These are phyloP conservation scores for Lordiphosa stackelbergi DNA, from an alignment of 1,140 invertebrate species.

Conservation along the genomic window DNA sequence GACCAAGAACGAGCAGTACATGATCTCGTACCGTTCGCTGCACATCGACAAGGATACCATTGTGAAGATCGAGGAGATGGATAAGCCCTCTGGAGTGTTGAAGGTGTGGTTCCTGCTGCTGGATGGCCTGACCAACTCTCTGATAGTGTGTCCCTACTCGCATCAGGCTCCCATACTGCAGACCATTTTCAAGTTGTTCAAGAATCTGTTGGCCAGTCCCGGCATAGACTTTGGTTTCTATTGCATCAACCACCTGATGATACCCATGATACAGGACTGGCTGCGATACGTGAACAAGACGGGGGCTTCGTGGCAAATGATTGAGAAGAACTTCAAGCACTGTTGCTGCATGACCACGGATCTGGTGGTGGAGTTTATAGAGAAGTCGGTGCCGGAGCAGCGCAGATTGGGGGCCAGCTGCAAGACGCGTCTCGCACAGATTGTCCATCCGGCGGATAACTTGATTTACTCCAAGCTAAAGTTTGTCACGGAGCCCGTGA, in stretches of 20 bases:
- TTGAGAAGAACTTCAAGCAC: slow-evolving; percentile 93
- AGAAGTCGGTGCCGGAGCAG: slow-evolving; percentile 70
- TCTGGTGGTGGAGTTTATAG: slow-evolving; percentile 89
- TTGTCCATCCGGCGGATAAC: slow-evolving; percentile 70
- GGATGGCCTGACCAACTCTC: slow-evolving; percentile 91
- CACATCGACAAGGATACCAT: slow-evolving; percentile 80
- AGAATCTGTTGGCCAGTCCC: slow-evolving; percentile 85
- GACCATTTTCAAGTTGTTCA: slow-evolving; percentile 89
- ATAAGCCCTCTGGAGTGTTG: slow-evolving; percentile 89
- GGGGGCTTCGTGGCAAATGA: slow-evolving; percentile 84
- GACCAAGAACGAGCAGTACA: slow-evolving; percentile 75
- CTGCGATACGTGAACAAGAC: slow-evolving; percentile 85
- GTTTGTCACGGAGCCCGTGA: slow-evolving; percentile 58
- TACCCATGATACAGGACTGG: slow-evolving; percentile 95
- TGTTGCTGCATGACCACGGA: slow-evolving; percentile 94
- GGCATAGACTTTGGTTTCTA: slow-evolving; percentile 92
- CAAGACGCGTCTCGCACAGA: slow-evolving; percentile 68
- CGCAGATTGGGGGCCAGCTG: slow-evolving; percentile 35
- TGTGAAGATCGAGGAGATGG: slow-evolving; percentile 82
- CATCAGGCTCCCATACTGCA: slow-evolving; percentile 93
- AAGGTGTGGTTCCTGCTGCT: slow-evolving; percentile 94
- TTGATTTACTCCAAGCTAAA: slow-evolving; percentile 70
- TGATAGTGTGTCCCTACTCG: slow-evolving; percentile 87
- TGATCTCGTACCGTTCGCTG: slow-evolving; percentile 79
- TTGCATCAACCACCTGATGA: slow-evolving; percentile 91